Evolutionary conservation across 2,113 vertebrate species (phyloP).

Genomic region (Oryctolagus cuniculus): DNA sequence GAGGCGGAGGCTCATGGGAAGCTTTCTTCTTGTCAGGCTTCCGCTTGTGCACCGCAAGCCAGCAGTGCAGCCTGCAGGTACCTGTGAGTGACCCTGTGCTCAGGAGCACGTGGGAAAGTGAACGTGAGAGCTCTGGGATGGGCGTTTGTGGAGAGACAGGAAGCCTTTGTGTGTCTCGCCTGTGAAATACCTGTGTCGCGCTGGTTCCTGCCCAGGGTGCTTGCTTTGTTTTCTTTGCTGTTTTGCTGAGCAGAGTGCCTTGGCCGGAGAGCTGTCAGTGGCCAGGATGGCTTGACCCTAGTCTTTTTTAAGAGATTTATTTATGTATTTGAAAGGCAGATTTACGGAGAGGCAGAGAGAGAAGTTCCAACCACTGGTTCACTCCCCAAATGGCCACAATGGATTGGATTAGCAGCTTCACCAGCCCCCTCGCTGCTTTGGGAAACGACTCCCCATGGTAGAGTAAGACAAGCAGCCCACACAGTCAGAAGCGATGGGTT

Average conservation of each 20-base stretch:
- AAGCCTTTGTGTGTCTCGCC: not conserved
- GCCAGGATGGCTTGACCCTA: not conserved
- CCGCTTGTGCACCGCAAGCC: slow-evolving; percentile 34
- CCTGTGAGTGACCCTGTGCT: slow-evolving; percentile 3
- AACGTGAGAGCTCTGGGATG: not conserved
- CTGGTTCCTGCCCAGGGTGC: not conserved
- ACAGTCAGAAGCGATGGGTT: not conserved
- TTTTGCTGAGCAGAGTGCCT: slow-evolving; percentile 60
- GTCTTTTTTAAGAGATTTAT: not conserved
- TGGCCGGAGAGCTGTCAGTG: not conserved
- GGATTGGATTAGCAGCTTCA: too few species aligned
- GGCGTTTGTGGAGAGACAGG: not conserved
- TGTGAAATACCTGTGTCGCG: not conserved
- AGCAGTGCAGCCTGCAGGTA: not conserved
- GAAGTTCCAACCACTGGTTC: too few species aligned
- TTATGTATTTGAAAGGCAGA: too few species aligned
- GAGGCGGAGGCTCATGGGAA: slow-evolving; percentile 58
- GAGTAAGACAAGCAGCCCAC: not conserved
- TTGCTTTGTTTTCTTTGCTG: not conserved
- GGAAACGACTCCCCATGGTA: slow-evolving; percentile 37
- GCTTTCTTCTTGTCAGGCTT: slow-evolving; percentile 20
- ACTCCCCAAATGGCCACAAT: too few species aligned
- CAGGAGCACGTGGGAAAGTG: not conserved
- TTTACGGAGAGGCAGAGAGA: too few species aligned
- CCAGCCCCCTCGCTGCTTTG: not conserved